A percentile compares a stretch with the other conserved stretches of the same genome.
phyloP scores from a whole-genome alignment of 2,797 vertebrate genomes.

The Nasua narica region DNA sequence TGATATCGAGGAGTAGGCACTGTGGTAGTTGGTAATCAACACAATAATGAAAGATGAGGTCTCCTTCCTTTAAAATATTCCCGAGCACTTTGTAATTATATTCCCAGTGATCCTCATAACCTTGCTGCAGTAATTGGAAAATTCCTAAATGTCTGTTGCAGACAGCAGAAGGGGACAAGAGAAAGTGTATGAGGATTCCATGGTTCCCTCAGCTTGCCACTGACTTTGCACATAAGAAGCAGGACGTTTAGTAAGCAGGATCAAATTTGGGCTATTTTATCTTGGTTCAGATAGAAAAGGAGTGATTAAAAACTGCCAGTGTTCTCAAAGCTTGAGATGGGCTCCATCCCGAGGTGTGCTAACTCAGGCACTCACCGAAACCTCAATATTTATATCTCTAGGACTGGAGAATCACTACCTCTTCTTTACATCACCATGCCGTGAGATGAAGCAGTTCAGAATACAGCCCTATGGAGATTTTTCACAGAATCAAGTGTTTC shows the following conservation, averaged over 20 bases:
- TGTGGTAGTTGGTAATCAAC: conserved; percentile 37
- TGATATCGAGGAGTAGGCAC: not conserved
- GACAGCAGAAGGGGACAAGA: not conserved
- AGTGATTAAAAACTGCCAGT: not conserved
- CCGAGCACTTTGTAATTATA: not conserved
- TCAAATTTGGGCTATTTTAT: not conserved
- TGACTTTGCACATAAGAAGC: not conserved
- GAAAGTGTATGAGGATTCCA: not conserved
- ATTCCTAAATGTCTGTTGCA: conserved; percentile 8
- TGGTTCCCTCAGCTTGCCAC: not conserved
- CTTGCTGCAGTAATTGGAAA: conserved; percentile 18
- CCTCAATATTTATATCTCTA: not conserved
- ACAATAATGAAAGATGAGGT: conserved; percentile 59
- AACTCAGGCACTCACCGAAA: not conserved
- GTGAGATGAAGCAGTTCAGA: not conserved
- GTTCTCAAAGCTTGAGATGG: not conserved
- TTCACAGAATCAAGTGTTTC: not conserved
- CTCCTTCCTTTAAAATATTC: conserved; percentile 38
- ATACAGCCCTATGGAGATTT: not conserved
- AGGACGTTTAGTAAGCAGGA: not conserved
- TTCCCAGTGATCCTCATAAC: not conserved
- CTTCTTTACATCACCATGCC: not conserved
- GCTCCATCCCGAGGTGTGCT: not conserved
- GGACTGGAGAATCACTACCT: not conserved
- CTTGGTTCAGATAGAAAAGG: not conserved